phyloP scores from a whole-genome alignment of 1,140 invertebrate species.

The Drosophila parabipectinata region DNA sequence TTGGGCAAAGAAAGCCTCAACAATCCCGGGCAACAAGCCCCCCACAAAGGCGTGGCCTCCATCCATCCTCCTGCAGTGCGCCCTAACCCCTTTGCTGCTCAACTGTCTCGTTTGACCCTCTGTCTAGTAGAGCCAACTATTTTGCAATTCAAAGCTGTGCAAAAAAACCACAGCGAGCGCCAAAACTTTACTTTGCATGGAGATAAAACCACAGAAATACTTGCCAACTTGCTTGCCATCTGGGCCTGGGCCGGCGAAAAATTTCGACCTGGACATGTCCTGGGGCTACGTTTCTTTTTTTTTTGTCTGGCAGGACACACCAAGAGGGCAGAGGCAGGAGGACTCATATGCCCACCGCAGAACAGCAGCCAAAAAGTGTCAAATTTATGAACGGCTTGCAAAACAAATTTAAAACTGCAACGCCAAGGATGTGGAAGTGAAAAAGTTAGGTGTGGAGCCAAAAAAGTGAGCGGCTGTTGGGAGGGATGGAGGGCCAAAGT shows the following conservation, averaged over 20 bases:
- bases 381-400: constrained; percentile 80
- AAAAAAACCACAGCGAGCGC: constrained; percentile 58
- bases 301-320: constrained; percentile 10
- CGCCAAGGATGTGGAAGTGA: constrained; percentile 17
- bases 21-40: constrained; percentile 25
- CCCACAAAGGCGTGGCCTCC: not conserved
- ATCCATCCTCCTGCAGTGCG: not conserved
- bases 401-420: constrained; percentile 68
- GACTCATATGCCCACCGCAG: constrained; percentile 22
- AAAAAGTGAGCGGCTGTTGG: not conserved
- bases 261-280: constrained; percentile 17
- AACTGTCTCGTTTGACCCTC: constrained; percentile 2
- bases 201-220: constrained; percentile 77
- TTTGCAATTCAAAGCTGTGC: constrained; percentile 58
- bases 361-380: constrained; percentile 71
- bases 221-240: constrained; percentile 60
- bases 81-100: constrained; percentile 5
- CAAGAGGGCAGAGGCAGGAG: not conserved
- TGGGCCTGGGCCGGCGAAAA: constrained; percentile 1
- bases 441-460: not conserved
- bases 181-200: constrained; percentile 76
- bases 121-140: constrained; percentile 38
- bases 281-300: not conserved
- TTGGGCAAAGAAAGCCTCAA: constrained; percentile 36
- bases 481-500: constrained; percentile 7